These are phyloP conservation scores for Acromyrmex heyeri DNA, from an alignment of 1,140 invertebrate species.

Conservation along the genomic window DNA sequence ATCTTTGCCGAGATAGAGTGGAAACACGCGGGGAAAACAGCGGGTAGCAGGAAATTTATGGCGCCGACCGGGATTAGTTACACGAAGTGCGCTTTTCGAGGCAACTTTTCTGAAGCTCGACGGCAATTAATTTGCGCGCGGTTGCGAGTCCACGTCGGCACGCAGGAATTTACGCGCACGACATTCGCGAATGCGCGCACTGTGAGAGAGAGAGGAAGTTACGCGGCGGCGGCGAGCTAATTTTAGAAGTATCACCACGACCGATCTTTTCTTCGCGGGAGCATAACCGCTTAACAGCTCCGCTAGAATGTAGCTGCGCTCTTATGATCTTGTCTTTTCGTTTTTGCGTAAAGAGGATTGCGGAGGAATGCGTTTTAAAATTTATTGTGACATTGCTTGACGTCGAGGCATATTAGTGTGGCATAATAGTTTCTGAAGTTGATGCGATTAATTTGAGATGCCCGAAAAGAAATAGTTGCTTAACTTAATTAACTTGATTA, in stretches of 20 bases:
- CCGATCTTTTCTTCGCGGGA: constrained; percentile 56
- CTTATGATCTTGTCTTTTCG: constrained; percentile 42
- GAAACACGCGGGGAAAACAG: constrained; percentile 33
- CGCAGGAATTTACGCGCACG: constrained; percentile 60
- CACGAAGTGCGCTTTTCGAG: constrained; percentile 44
- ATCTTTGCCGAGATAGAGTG: constrained; percentile 42
- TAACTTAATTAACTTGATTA: constrained; percentile 2
- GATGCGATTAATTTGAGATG: not conserved
- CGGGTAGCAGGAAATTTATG: constrained; percentile 45
- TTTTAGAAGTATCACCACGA: constrained; percentile 59
- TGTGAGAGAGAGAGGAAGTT: constrained; percentile 25
- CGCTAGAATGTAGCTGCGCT: constrained; percentile 36
- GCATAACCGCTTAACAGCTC: constrained; percentile 34
- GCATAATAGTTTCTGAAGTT: not conserved
- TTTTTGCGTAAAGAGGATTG: constrained; percentile 28
- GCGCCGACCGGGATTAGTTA: constrained; percentile 43
- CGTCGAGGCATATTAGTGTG: constrained; percentile 15
- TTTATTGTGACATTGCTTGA: constrained; percentile 3
- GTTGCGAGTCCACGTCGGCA: constrained; percentile 53
- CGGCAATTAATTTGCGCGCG: constrained; percentile 56
- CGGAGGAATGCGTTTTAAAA: constrained; percentile 20
- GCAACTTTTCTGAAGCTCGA: constrained; percentile 49
- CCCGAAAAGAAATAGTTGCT: not conserved
- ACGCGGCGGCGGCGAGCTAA: constrained; percentile 36
- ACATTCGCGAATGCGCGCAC: constrained; percentile 37